Evolutionary conservation across 1,140 invertebrate genomes (phyloP).

Genomic region (Oscheius sp.): DNA sequence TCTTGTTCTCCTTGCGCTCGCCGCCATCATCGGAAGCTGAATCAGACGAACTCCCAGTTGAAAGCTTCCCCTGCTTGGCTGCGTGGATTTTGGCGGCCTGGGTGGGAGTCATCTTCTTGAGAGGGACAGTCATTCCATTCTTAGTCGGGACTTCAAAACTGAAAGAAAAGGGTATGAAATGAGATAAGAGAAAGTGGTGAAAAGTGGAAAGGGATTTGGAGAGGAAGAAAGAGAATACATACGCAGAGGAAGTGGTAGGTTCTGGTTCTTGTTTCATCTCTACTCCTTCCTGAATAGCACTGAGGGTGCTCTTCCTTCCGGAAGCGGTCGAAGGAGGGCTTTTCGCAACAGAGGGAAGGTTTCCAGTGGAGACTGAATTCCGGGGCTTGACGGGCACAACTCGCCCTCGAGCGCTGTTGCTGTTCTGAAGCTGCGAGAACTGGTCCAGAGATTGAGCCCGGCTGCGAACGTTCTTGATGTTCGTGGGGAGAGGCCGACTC

Average conservation of each 20-base stretch:
- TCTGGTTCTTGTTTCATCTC: slow-evolving; percentile 6
- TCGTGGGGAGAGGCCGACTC: slow-evolving; percentile 19
- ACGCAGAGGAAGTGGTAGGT: background rate
- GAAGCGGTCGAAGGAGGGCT: slow-evolving; percentile 1
- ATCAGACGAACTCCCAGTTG: background rate
- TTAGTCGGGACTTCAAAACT: background rate
- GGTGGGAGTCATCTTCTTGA: slow-evolving; percentile 2
- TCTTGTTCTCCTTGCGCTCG: slow-evolving; percentile 13
- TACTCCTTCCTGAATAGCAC: slow-evolving; percentile 24
- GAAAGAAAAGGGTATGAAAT: background rate
- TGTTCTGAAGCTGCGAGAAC: slow-evolving; percentile 18
- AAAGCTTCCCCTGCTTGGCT: slow-evolving; percentile 2
- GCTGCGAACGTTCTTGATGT: slow-evolving; percentile 41
- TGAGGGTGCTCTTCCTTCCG: background rate
- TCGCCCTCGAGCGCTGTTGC: background rate
- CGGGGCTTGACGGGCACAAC: slow-evolving; percentile 9
- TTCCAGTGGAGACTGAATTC: background rate
- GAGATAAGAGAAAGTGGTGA: background rate
- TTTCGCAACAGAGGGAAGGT: background rate
- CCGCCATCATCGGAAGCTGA: slow-evolving; percentile 3
- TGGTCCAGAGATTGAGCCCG: slow-evolving; percentile 40
- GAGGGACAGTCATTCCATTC: background rate
- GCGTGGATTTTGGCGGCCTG: slow-evolving; percentile 1
- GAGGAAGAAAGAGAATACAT: no score
- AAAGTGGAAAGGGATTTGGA: no score